A percentile compares a stretch with the other conserved stretches of the same genome.
These are phyloP conservation scores for Ceryle rudis DNA, from an alignment of 2,797 vertebrate species.

Conservation along the genomic window DNA sequence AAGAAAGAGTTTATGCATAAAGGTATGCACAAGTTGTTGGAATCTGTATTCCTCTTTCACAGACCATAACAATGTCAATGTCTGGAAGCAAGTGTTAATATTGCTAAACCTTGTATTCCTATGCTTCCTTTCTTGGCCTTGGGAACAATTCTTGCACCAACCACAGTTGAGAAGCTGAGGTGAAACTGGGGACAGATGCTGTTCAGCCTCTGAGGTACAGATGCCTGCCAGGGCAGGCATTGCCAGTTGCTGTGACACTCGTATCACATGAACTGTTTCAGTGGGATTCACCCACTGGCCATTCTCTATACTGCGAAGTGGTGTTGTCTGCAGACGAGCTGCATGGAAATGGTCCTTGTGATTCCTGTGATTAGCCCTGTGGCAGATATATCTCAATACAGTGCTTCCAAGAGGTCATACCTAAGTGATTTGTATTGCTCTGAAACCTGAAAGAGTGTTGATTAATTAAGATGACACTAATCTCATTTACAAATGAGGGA, in stretches of 20 bases:
- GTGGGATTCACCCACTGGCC: neutral
- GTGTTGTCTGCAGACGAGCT: neutral
- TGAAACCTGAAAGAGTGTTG: neutral
- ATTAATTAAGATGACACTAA: conserved; percentile 24
- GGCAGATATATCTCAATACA: neutral
- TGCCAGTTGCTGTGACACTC: neutral
- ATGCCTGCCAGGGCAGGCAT: neutral
- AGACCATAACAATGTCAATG: neutral
- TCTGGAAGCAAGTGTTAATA: neutral
- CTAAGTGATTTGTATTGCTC: neutral
- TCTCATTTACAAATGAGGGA: conserved; percentile 33
- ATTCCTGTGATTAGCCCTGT: neutral
- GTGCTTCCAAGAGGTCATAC: neutral
- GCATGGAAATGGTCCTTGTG: neutral
- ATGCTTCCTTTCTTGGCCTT: neutral
- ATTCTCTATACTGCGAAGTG: neutral
- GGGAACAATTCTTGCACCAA: neutral
- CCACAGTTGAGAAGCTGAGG: neutral
- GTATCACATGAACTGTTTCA: neutral
- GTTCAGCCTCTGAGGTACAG: neutral
- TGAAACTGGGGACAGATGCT: neutral
- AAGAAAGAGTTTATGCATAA: neutral
- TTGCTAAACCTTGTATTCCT: neutral
- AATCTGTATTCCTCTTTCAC: neutral
- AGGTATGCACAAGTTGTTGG: neutral